These are phyloP conservation scores for Probaryconus sp. DNA, from an alignment of 1,140 invertebrate species.

Conservation along the genomic window DNA sequence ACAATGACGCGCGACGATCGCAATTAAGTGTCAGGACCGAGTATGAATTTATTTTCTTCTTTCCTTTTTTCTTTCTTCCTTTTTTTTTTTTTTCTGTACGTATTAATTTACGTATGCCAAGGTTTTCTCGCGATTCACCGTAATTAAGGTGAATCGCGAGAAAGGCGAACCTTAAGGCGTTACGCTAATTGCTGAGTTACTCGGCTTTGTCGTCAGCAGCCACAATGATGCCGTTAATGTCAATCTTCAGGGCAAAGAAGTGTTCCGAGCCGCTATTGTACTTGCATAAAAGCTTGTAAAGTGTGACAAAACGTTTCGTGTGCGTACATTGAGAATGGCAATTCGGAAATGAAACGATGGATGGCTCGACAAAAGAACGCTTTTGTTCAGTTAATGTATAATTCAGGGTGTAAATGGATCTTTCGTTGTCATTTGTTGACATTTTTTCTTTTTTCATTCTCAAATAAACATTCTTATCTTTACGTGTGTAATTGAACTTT, in stretches of 20 bases:
- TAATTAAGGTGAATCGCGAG: slow-evolving; percentile 8
- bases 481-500: no score
- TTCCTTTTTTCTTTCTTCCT: no score
- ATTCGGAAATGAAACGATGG: slow-evolving; percentile 54
- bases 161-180: slow-evolving; percentile 42
- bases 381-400: slow-evolving; percentile 37
- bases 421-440: no score
- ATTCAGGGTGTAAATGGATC: no score
- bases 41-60: no score
- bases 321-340: slow-evolving; percentile 56
- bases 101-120: no score
- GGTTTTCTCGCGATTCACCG: no score
- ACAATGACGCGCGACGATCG: slow-evolving; percentile 61
- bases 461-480: no score
- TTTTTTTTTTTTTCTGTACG: no score
- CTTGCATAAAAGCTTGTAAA: slow-evolving; percentile 60
- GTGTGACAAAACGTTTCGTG: slow-evolving; percentile 49
- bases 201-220: slow-evolving; percentile 52
- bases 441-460: no score
- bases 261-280: slow-evolving; percentile 55
- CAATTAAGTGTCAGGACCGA: slow-evolving; percentile 69
- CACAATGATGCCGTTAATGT: slow-evolving; percentile 62
- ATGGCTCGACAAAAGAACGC: slow-evolving; percentile 30
- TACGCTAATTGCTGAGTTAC: slow-evolving; percentile 54
- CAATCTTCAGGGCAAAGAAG: slow-evolving; percentile 52